Evolutionary conservation across 2,797 vertebrate genomes (phyloP).

Genomic region (Micromesistius poutassou): DNA sequence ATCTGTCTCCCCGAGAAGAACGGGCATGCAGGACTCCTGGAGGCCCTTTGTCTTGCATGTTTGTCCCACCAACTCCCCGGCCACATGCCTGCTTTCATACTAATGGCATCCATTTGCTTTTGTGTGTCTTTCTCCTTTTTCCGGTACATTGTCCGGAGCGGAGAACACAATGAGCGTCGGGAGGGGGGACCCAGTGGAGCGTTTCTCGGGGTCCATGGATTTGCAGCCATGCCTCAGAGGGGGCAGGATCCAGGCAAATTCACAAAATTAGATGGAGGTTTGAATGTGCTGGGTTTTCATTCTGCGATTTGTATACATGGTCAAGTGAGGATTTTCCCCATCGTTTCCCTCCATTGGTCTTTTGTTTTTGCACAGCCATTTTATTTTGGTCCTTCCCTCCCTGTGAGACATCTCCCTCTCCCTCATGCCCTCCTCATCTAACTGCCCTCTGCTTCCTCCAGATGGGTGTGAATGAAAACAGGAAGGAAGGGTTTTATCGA

Average conservation of each 20-base stretch:
- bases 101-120: slow-evolving; percentile 38
- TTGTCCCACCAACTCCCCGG: slow-evolving; percentile 27
- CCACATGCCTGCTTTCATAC: slow-evolving; percentile 46
- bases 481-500: not conserved
- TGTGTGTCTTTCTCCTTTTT: slow-evolving; percentile 23
- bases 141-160: slow-evolving; percentile 42
- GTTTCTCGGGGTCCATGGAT: slow-evolving; percentile 42
- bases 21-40: not conserved
- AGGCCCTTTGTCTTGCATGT: slow-evolving; percentile 7
- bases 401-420: slow-evolving; percentile 6
- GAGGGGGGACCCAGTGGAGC: slow-evolving; percentile 39
- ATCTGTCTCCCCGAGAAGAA: slow-evolving; percentile 18
- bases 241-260: slow-evolving; percentile 24
- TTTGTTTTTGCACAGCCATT: slow-evolving; percentile 23
- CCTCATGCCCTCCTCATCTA: slow-evolving; percentile 17
- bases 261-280: slow-evolving; percentile 16
- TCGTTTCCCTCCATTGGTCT: slow-evolving; percentile 20
- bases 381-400: slow-evolving; percentile 21
- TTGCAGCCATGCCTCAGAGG: slow-evolving; percentile 28
- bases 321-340: not conserved
- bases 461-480: not conserved
- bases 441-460: not conserved
- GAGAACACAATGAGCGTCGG: slow-evolving; percentile 42
- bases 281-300: not conserved
- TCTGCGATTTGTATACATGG: not conserved